Percentiles rank a stretch among this genome's conserved stretches.
Evolutionary conservation across 2,888 invertebrate genomes (phyloP).

Genomic region (Metopia argyrocephala): DNA sequence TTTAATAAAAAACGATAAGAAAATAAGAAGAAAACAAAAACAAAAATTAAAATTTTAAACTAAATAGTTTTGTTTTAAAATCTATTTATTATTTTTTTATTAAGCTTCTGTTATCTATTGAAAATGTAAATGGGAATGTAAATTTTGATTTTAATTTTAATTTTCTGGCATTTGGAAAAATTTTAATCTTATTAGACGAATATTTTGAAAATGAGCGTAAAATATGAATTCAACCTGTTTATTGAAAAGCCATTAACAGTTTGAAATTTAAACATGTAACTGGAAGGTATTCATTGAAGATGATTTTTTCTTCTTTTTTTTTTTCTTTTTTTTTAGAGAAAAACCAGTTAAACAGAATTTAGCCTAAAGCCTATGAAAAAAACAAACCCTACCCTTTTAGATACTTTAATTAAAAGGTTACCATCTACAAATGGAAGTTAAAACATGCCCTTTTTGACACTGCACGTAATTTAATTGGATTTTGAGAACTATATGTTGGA

Average conservation of each 20-base stretch:
- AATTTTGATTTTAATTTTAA: slow-evolving; percentile 2
- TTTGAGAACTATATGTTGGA: too few species aligned
- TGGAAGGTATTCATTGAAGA: neutral
- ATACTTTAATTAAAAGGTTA: slow-evolving; percentile 13
- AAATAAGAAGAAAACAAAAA: neutral
- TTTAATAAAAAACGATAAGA: neutral
- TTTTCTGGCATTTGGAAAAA: slow-evolving; percentile 5
- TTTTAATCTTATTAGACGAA: slow-evolving; percentile 52
- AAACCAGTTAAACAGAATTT: too few species aligned
- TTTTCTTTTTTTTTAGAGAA: neutral
- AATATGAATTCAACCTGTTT: slow-evolving; percentile 45
- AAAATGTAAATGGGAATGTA: too few species aligned
- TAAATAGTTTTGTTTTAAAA: neutral
- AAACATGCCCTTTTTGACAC: too few species aligned
- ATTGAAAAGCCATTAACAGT: slow-evolving; percentile 27
- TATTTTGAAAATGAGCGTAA: slow-evolving; percentile 43
- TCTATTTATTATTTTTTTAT: slow-evolving; percentile 11
- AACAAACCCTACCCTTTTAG: too few species aligned
- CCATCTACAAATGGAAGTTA: slow-evolving; percentile 16
- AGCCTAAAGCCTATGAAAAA: too few species aligned
- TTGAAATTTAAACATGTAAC: neutral
- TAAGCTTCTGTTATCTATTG: slow-evolving; percentile 43
- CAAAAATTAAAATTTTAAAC: slow-evolving; percentile 14
- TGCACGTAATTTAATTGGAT: too few species aligned
- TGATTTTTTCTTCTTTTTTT: neutral